Base-by-base conservation (phyloP, 2,888 invertebrate species). In the Protonemura montana region DNA sequence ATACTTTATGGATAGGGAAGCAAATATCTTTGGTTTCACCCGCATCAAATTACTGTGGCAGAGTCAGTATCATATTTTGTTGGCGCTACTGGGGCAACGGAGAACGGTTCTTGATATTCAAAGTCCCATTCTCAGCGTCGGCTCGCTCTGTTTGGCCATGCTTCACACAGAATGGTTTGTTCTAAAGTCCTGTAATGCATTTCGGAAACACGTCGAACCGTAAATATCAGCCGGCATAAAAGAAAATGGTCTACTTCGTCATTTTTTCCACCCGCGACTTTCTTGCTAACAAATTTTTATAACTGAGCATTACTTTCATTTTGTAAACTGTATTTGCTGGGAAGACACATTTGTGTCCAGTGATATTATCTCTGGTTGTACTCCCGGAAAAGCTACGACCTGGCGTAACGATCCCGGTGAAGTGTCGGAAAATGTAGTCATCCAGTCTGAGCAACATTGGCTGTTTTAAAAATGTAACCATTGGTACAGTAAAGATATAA, bases 151-250 rank as follows among this genome's bases (percentile, higher is more conserved):
- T 59, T 59, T 59, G 59, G 59, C 78, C 3, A 28, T 78, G 78
- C 26, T 78, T 78, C 78, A 78, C 26, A 10, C 78, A 27, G 78
- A 78, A 78, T 78, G 78, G 78, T 78, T 78, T 78, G 78, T 78
- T 78, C 28, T 28, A 28, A 28, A 78, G 78, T 28, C 78, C 26
- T 78, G 78, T 78, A 78, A 78, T 78, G 78, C 78, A 78, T 78
- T 78, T 78, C 78, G 78, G 78, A 78, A 78, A 78, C 78, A 78
- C 78, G 28, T 78, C 78, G 78, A 78, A 78, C 78, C 78, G 78
- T 78, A 78, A 78, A 78, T 78, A 78, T 59, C 21, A 78, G 10
- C 10, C 28, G 78, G 26, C 78, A 78, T 78, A 78, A 78, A 78
- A 78, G 78, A 78, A 78, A 78, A 78, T 78, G 78, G 28, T 28